Evolutionary conservation across 2,888 invertebrate genomes (phyloP), one percentile per base, ranked within the genome.

Genomic region (Scaptomyza polygonia): DNA sequence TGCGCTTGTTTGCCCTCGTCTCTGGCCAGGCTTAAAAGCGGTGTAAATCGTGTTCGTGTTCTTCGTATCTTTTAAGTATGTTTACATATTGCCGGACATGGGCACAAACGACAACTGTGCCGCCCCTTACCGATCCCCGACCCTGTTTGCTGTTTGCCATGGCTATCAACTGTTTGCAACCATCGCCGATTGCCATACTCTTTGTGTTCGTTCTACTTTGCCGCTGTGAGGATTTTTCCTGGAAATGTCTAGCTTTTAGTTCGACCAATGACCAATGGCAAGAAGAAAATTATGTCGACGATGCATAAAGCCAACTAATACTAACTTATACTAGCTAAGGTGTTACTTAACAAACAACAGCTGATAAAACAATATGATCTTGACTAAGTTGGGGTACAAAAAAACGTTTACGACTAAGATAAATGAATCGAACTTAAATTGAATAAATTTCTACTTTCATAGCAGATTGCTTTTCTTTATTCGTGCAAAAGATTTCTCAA

Each of bases 51-150:
- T 77, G 79, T 79, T 39, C 39, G 39, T 36, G 14, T 14, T 39
- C 78, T 75, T 81, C 79, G 83, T 82, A 68, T 79, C 69, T 78
- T 75, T 82, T 83, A 86, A 86, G 80, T 72, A 80, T 84, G 88
- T 88, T 84, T 84, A 72, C 86, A 66, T 39, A 39, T 67, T 59
- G 67, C 6, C 65, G 77, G 67, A 72, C 67, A 63, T 77, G 74
- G 74, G 77, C 74, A 74, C 72, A 62, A 52, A 55, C 54, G 29
- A 47, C 56, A 55, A 65, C 58, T 48, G 18, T 34, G 40, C 45
- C 42, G 56, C 66, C 59, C 45, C 58, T 66, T 34, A 29, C 34
- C 65, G 36, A 52, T 32, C 63, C 57, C 36, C 30, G 48, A 48
- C 32, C 18, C 18, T 16, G 52, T 48, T 62, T 40, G 29, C 34